Base-by-base conservation (phyloP, 2,113 vertebrate genomes). In the Columba janthina region DNA sequence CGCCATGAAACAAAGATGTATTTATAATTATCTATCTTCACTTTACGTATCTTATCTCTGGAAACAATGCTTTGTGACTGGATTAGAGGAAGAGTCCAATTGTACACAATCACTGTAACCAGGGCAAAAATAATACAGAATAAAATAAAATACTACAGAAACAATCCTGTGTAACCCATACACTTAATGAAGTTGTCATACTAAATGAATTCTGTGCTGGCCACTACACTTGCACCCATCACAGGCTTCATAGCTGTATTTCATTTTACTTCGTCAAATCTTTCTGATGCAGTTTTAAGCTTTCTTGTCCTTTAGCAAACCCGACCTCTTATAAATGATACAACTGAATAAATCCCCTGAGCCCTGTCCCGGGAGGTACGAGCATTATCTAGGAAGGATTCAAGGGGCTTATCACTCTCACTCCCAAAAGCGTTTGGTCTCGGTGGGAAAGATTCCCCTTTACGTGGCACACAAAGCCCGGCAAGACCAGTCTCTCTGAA, bases 11-110 rank as follows among this genome's bases (percentile, higher is more conserved):
- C 93, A 97, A 96, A 96, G 86, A 88, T 34, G 70, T 77, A 74
- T 92, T 94, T 85, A n/a, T 84, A 72, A 92, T 93, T 88, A 82
- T 78, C 90, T 90, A 15, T 17, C 92, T 83, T 87, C 78, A 31
- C 50, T 88, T 42, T 60, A 36, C 12, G 2, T 40, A 40, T 48
- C 78, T 95, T 91, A 80, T 95, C 94, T 90, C 79, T 66, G 69
- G n/a, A n/a, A 85, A 82, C 70, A 89, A 64, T 0, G 5, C n/a
- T 77, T 73, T 85, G 62, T 74, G 16, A 36, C 34, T 51, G 26
- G 26, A 19, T 31, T 9, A 53, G 87, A 93, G 86, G 66, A 92
- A 79, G 36, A 85, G n/a, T 20, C n/a, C 61, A n/a, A 0, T 28
- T 70, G 78, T 9, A 82, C 24, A 14, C 2, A 13, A 88, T 16